These are phyloP conservation scores for Orthonyx spaldingii DNA, from an alignment of 2,113 vertebrate genomes.

Conservation along the genomic window DNA sequence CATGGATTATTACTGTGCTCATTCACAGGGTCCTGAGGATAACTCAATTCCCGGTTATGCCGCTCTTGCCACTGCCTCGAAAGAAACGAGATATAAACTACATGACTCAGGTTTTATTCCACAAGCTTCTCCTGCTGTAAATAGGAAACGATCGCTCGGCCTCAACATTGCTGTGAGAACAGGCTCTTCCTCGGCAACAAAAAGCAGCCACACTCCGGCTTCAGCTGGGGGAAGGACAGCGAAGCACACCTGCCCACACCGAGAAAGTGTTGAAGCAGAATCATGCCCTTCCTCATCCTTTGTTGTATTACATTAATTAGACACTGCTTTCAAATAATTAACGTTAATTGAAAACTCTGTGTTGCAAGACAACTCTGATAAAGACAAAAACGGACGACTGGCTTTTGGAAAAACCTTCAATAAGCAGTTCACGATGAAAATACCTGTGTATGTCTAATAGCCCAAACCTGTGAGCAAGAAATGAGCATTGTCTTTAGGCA, in stretches of 20 bases:
- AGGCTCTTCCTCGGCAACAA: neutral
- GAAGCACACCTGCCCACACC: no score
- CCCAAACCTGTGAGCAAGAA: neutral
- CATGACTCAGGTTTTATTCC: neutral
- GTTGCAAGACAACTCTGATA: neutral
- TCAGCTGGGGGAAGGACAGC: neutral
- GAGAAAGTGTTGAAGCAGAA: neutral
- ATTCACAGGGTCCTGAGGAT: neutral
- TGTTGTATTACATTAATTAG: neutral
- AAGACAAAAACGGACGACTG: accelerated
- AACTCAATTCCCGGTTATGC: accelerated
- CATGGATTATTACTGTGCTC: neutral
- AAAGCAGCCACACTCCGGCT: neutral
- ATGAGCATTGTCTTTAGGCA: neutral
- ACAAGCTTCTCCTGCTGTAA: neutral
- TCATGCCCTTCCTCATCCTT: accelerated
- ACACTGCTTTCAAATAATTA: neutral
- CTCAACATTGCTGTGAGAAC: neutral
- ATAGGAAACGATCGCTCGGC: accelerated
- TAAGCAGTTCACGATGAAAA: neutral
- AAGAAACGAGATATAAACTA: neutral
- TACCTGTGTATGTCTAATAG: neutral
- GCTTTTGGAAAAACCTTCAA: neutral
- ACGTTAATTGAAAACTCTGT: accelerated
- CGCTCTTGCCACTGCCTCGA: neutral